Evolutionary conservation across 2,888 invertebrate genomes (phyloP), one percentile per base, ranked within the genome.

Genomic region (Aquatica leii): DNA sequence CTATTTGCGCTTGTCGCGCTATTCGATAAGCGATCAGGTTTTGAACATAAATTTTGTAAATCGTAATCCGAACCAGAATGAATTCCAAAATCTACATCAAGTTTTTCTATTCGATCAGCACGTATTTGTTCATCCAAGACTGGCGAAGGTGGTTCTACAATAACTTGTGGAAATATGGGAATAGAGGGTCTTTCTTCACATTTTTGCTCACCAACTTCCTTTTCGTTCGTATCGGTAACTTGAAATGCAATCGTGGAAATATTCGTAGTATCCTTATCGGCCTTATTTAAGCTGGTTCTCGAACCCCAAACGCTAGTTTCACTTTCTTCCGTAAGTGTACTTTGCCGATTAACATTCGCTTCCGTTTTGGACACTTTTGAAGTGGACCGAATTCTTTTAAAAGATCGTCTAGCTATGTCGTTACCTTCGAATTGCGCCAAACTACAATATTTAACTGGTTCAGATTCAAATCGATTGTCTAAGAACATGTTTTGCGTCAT

Each of bases 391-490:
- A 70, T 65, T 41, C 84, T 84, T 73, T 88, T 90, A 77, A 93
- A 91, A 1, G 93, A 93, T 77, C 88, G 87, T 49, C 92, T 85
- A 0, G 90, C 92, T 65, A 94, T 93, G 77, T 94, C 93, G 78
- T 87, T 93, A 15, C 92, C 93, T 81, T 93, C 93, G 74, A 93
- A 93, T 71, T 92, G 89, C 0, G 93, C 93, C 73, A 94, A 82
- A 74, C 92, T 92, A 78, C 92, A 92, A 75, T 89, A 91, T 69
- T 88, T 89, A 48, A 87, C 85, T 57, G 88, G 87, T 66, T 85
- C 85, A 6, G 63, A 57, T 62, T 85, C 85, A 50, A 81, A 81
- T 66, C 75, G 72, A 65, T 77, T 78, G 61, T 78, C 77, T 54
- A 79, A 66, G 43, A 71, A 73, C 43, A 75, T 70, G 58, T 77